Evolutionary conservation across 2,797 vertebrate species (phyloP).

Genomic region (Acanthopagrus latus): DNA sequence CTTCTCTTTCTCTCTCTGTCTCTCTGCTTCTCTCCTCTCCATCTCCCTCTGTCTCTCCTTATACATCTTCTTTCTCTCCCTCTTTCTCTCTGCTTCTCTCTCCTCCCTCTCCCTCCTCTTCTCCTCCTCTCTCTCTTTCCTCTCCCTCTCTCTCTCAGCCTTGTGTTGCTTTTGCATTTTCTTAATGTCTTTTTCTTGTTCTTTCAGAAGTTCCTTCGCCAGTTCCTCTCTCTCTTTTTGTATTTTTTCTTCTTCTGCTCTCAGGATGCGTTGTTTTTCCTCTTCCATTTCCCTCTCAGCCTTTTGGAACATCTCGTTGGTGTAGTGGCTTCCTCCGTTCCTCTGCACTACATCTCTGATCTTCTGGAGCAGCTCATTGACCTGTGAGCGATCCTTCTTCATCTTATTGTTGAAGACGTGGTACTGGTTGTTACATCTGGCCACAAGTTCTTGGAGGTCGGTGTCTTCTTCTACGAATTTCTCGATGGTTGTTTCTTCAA

Average conservation of each 20-base stretch:
- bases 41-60: too few relatives aligned
- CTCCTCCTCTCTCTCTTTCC: too few relatives aligned
- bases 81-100: too few relatives aligned
- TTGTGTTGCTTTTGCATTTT: not conserved
- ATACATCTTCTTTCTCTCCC: too few relatives aligned
- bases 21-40: too few relatives aligned
- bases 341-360: slow-evolving; percentile 7
- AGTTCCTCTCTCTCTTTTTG: slow-evolving; percentile 1
- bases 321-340: slow-evolving; percentile 50
- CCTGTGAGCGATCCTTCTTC: slow-evolving; percentile 9
- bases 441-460: not conserved
- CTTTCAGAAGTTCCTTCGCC: not conserved
- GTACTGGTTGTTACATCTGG: not conserved
- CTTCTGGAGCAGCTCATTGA: slow-evolving; percentile 44
- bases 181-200: not conserved
- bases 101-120: too few relatives aligned
- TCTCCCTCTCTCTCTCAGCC: not conserved
- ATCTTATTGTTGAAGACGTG: slow-evolving; percentile 32
- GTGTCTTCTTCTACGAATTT: not conserved
- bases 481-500: not conserved
- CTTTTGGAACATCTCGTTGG: slow-evolving; percentile 42
- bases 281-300: not conserved
- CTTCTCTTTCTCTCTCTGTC: too few relatives aligned
- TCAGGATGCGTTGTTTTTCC: slow-evolving; percentile 29
- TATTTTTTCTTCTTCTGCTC: slow-evolving; percentile 10